Percentiles rank a stretch among this genome's conserved stretches.
These are phyloP conservation scores for Lymantria monacha DNA, from an alignment of 2,888 invertebrate genomes.

Conservation along the genomic window DNA sequence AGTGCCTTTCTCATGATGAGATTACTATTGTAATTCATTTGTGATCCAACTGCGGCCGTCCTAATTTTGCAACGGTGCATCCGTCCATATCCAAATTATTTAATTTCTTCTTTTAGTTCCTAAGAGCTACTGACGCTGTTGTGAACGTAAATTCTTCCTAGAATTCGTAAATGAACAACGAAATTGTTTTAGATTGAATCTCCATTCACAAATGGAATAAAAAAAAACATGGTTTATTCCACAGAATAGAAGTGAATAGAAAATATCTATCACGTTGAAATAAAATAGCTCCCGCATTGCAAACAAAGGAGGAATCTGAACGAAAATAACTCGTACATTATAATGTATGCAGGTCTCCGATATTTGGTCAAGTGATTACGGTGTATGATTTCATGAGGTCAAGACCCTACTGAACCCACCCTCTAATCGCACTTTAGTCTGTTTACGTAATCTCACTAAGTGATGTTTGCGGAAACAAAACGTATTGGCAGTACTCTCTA, in stretches of 20 bases:
- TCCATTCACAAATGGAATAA: slow-evolving; percentile 9
- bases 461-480: slow-evolving; percentile 8
- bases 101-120: slow-evolving; percentile 10
- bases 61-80: slow-evolving; percentile 18
- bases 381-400: slow-evolving; percentile 11
- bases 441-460: slow-evolving; percentile 10
- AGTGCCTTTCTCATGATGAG: slow-evolving; percentile 26
- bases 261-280: slow-evolving; percentile 3
- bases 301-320: slow-evolving; percentile 16
- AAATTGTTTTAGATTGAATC: slow-evolving; percentile 24
- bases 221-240: slow-evolving; percentile 3
- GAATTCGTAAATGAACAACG: slow-evolving; percentile 13
- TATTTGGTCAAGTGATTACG: slow-evolving; percentile 18
- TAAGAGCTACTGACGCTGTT: too few species aligned
- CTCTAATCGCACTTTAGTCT: slow-evolving; percentile 3
- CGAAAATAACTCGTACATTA: slow-evolving; percentile 10
- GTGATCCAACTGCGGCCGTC: slow-evolving; percentile 16
- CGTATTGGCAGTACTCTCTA: too few species aligned
- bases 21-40: slow-evolving; percentile 25
- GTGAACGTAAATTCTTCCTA: not conserved
- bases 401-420: slow-evolving; percentile 13
- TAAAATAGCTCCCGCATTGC: slow-evolving; percentile 6
- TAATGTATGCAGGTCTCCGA: slow-evolving; percentile 3
- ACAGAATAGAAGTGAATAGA: not conserved
- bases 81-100: slow-evolving; percentile 13